Percentiles rank a stretch among this genome's conserved stretches.
Conservation (phyloP, 2,888 invertebrate species). For the Lepidonotus clava region DNA sequence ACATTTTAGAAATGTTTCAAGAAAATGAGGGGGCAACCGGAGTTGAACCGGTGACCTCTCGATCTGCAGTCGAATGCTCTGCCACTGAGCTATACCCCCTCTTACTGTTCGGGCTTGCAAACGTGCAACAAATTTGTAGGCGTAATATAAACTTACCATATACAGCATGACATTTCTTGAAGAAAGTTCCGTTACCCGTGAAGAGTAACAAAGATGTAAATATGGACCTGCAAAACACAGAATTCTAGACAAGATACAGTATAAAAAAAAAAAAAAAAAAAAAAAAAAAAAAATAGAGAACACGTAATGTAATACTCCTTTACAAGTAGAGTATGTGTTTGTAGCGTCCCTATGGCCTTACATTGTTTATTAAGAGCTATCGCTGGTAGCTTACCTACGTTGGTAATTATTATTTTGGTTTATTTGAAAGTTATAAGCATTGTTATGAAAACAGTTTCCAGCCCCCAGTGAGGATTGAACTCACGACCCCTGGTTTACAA, state of each 20-base stretch:
- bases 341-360: too few relatives aligned
- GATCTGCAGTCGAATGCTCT: conserved; percentile 32
- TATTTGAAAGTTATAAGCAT: too few relatives aligned
- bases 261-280: too few relatives aligned
- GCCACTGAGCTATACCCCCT: conserved; percentile 11
- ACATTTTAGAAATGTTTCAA: background rate
- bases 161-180: background rate
- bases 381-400: too few relatives aligned
- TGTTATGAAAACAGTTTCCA: background rate
- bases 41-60: conserved; percentile 18
- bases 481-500: conserved; percentile 56
- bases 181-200: background rate
- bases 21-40: conserved; percentile 10
- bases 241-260: too few relatives aligned
- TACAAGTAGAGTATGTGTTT: too few relatives aligned
- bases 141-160: background rate
- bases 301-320: too few relatives aligned
- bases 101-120: background rate
- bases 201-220: background rate
- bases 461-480: conserved; percentile 56
- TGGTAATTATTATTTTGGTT: too few relatives aligned
- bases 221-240: background rate
- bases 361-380: too few relatives aligned
- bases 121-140: background rate
- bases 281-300: too few relatives aligned